These are phyloP conservation scores for Moxostoma hubbsi DNA, from an alignment of 2,797 vertebrate species.

Conservation along the genomic window DNA sequence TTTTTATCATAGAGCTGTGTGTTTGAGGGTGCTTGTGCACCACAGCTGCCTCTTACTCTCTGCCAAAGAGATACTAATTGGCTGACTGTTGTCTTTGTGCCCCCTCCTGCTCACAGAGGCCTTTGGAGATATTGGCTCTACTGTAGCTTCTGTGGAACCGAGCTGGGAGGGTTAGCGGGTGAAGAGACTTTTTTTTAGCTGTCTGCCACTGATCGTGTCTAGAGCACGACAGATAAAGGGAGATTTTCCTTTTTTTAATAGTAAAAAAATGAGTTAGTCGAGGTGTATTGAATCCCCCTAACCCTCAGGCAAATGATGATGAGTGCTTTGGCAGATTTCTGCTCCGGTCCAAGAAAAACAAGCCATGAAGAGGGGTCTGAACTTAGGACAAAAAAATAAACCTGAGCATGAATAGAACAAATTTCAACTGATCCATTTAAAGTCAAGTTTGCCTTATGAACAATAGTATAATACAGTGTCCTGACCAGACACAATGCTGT, in stretches of 20 bases:
- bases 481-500: too few species aligned
- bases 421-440: neutral
- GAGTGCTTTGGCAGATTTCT: conserved; percentile 2
- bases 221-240: conserved; percentile 28
- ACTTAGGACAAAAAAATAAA: neutral
- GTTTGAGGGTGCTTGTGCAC: conserved; percentile 15
- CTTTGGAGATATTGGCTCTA: conserved; percentile 40
- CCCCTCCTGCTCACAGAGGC: conserved; percentile 34
- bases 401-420: neutral
- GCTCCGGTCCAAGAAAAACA: conserved; percentile 18
- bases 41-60: conserved; percentile 11
- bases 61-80: conserved; percentile 47
- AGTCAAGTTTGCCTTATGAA: neutral
- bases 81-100: conserved; percentile 37
- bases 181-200: conserved; percentile 38
- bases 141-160: conserved; percentile 24
- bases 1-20: neutral
- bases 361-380: neutral
- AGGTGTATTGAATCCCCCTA: conserved; percentile 12
- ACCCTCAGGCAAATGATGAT: conserved; percentile 16
- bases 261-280: conserved; percentile 4
- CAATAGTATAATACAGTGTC: neutral
- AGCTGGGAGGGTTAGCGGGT: conserved; percentile 36
- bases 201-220: conserved; percentile 26
- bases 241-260: neutral